Percentiles rank a stretch among this genome's conserved stretches.
Evolutionary conservation across 2,113 vertebrate species (phyloP).

Genomic region (Pantherophis guttatus): DNA sequence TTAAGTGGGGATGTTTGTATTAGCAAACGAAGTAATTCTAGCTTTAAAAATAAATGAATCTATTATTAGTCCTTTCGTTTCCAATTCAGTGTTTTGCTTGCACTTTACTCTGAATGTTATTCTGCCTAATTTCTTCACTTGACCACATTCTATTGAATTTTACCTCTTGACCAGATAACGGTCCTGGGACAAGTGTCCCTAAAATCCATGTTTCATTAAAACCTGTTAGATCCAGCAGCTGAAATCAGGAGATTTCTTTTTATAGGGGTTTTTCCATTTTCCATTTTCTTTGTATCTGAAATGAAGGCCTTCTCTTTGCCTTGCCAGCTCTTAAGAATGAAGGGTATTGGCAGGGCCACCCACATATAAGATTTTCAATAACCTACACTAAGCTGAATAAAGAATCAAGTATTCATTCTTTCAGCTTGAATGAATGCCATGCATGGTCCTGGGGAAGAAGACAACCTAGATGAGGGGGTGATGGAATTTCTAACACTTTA

Average conservation of each 20-base stretch:
- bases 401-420: conserved; percentile 23
- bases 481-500: conserved; percentile 20
- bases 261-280: neutral
- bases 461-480: conserved; percentile 7
- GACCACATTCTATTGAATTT: conserved; percentile 4
- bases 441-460: conserved; percentile 25
- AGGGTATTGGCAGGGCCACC: conserved; percentile 17
- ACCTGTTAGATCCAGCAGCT: neutral
- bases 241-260: conserved; percentile 6
- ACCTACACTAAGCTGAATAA: conserved; percentile 12
- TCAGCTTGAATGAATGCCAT: conserved; percentile 40
- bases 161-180: neutral
- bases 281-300: conserved; percentile 7
- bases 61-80: neutral
- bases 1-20: neutral
- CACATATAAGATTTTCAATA: conserved; percentile 23
- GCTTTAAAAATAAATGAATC: neutral
- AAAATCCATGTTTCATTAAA: neutral
- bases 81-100: neutral
- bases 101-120: neutral
- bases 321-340: conserved; percentile 6
- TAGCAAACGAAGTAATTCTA: neutral
- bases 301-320: neutral
- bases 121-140: neutral
- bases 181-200: neutral